Evolutionary conservation across 2,113 vertebrate species (phyloP), one percentile per base, ranked within the genome.

Genomic region (Nymphicus hollandicus): DNA sequence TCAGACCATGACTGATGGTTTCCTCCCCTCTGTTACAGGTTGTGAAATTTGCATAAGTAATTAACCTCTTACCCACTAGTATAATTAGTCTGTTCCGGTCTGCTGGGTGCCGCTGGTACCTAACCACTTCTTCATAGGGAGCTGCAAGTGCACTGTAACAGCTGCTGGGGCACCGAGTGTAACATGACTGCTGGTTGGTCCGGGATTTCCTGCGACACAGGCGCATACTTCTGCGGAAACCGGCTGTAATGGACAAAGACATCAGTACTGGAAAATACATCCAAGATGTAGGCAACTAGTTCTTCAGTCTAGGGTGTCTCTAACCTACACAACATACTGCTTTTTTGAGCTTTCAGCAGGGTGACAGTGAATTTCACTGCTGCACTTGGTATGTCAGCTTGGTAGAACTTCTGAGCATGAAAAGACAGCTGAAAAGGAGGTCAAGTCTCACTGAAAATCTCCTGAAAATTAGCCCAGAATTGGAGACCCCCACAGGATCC

Each of bases 161-260:
- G 97, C 96, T 97, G 94, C 95, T 92, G 46, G 98, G 91, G 20
- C 98, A 98, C 46, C 95, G 94, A 4, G 73, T 31, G 10, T 92
- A 93, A 87, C 97, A 98, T 7, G 91, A 95, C 20, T 96, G 97
- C 88, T 95, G 98, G 68, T 77, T 92, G 94, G 93, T 95, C 74
- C 94, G 94, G 3, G 93, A 96, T 37, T 98, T 98, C 77, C 98
- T 97, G 68, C 99, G 98, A 46, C 99, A 99, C 24, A 99, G 98
- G 64, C 99, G 99, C 97, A 99, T 97, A 88, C 99, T 99, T 87
- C 98, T 98, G 14, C 99, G 98, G 97, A 99, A 99, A 12, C 99
- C 99, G 47, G 98, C 99, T 99, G 97, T 7, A 37, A 23, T 74
- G 60, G 44, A n/a, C 39, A 93, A 56, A 86, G 14, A 65, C 28